Base-by-base conservation (phyloP, 2,113 vertebrate species). In the Apteryx mantelli region DNA sequence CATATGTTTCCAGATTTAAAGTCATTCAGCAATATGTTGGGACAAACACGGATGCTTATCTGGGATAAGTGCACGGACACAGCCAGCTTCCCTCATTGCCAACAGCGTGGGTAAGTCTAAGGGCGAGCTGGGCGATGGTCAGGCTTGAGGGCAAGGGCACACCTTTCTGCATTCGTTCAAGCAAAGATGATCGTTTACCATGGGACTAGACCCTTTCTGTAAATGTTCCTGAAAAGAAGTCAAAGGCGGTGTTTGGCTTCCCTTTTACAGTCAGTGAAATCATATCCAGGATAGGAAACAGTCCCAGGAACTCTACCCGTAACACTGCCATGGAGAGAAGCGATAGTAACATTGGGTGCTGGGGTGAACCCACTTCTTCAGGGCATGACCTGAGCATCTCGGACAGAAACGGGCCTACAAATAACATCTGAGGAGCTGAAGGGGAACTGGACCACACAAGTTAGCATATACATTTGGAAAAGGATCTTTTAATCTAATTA, bases 271-370 rank as follows among this genome's bases (percentile, higher is more conserved):
- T 11, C 64, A 88, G 53, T 24, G 68, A 81, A 74, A 38, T 42
- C 3, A 18, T 28, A 69, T 2, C 38, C 64, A 78, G 44, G 38
- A 13, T 30, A 34, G 60, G 42, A 74, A 94, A 6, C 4, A 8
- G 44, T 10, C 28, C 50, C 22, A 13, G 5, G 60, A 84, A 3
- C 28, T 66, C 0, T 0, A 52, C 60, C 22, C 2, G 3, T 2
- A 0, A 34, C 3, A 1, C 2, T 34, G 63, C 42, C 1, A 0
- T 19, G 44, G 44, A 48, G 17, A 17, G 71, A 79, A 66, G 46
- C 3, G 22, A 48, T 19, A 48, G 18, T 48, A 48, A 38, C 30
- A 50, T 22, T 1, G 2, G 58, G 46, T 30, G 65, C 26, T 7
- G 9, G 60, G 48, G 4, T 7, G 22, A 7, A 5, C 9, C 73